phyloP scores from a whole-genome alignment of 64 coral and sea anemone genomes.

The Stichodactyla helianthus region DNA sequence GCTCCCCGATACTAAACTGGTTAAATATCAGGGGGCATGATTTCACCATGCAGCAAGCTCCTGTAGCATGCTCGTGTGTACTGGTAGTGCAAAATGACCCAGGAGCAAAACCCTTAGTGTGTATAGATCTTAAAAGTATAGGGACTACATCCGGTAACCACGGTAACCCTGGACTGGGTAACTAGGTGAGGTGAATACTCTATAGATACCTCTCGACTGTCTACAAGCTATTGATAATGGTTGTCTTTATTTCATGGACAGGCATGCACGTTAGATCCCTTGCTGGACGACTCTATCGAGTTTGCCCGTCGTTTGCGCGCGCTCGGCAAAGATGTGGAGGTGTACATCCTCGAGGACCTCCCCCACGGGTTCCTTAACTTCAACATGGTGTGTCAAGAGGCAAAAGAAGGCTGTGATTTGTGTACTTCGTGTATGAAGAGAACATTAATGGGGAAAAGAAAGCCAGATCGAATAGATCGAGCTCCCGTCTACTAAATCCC shows the following conservation, averaged over 20 bases:
- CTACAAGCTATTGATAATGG: not conserved
- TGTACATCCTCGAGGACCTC: conserved; percentile 85
- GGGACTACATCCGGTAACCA: too few relatives aligned
- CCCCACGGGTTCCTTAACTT: conserved; percentile 97
- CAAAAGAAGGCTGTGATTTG: conserved; percentile 80
- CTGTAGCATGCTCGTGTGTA: too few relatives aligned
- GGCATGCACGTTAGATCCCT: conserved; percentile 88
- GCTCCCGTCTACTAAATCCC: conserved; percentile 61
- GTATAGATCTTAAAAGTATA: too few relatives aligned
- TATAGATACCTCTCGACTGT: too few relatives aligned
- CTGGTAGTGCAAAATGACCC: too few relatives aligned
- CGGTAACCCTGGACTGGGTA: too few relatives aligned
- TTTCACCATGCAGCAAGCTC: too few relatives aligned
- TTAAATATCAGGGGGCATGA: too few relatives aligned
- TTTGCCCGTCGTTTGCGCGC: conserved; percentile 76
- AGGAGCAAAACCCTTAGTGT: too few relatives aligned
- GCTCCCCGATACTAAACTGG: too few relatives aligned
- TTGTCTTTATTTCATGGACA: not conserved
- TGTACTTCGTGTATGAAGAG: conserved; percentile 76
- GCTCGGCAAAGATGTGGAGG: conserved; percentile 73
- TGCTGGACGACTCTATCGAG: conserved; percentile 92
- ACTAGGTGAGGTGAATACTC: too few relatives aligned
- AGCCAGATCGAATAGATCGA: conserved; percentile 8
- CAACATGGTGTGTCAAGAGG: conserved; percentile 85
- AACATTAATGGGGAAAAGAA: conserved; percentile 72